A percentile compares a stretch with the other conserved stretches of the same genome.
Conservation (phyloP, 2,113 vertebrate species). For the Oryzias curvinotus region DNA sequence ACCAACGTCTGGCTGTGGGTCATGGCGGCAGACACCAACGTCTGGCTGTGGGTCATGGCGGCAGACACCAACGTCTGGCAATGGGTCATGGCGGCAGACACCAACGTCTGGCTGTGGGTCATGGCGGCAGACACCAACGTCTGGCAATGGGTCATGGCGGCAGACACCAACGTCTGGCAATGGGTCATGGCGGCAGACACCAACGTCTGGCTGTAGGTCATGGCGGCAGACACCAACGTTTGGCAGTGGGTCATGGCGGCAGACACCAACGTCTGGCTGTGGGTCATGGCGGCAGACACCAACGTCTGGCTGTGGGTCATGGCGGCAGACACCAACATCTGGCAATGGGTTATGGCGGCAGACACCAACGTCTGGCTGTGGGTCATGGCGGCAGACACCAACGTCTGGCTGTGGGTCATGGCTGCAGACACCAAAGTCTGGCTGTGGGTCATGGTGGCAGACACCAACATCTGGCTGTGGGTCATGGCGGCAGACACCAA, state of each 20-base stretch:
- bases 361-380: slow-evolving; percentile 36
- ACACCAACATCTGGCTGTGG: slow-evolving; percentile 34
- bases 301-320: slow-evolving; percentile 49
- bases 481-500: slow-evolving; percentile 46
- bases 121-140: slow-evolving; percentile 34
- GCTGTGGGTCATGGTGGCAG: slow-evolving; percentile 59
- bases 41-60: slow-evolving; percentile 48
- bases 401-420: slow-evolving; percentile 51
- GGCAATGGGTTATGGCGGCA: slow-evolving; percentile 46
- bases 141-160: slow-evolving; percentile 50
- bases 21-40: slow-evolving; percentile 42
- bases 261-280: slow-evolving; percentile 45
- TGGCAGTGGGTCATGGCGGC: slow-evolving; percentile 46
- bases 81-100: slow-evolving; percentile 52
- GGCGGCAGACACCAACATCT: slow-evolving; percentile 33
- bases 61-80: slow-evolving; percentile 32
- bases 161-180: slow-evolving; percentile 39
- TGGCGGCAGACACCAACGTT: slow-evolving; percentile 28
- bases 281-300: slow-evolving; percentile 45
- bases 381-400: slow-evolving; percentile 44
- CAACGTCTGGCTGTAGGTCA: slow-evolving; percentile 47
- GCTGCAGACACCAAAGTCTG: slow-evolving; percentile 33
- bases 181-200: slow-evolving; percentile 47
- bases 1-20: slow-evolving; percentile 38
- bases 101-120: slow-evolving; percentile 44